These are phyloP conservation scores for Acleris emargana DNA, from an alignment of 2,888 invertebrate species.

Conservation along the genomic window DNA sequence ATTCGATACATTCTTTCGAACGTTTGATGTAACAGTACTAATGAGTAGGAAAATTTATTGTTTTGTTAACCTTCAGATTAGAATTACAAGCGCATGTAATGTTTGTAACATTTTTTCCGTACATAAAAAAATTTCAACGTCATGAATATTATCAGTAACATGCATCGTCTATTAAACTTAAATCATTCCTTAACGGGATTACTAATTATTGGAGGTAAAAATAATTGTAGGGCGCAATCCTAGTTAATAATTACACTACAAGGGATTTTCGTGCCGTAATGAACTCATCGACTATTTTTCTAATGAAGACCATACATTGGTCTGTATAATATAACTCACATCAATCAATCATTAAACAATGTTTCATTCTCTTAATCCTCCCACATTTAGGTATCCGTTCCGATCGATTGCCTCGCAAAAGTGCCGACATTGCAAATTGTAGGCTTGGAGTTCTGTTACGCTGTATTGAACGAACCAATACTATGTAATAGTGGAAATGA, in stretches of 20 bases:
- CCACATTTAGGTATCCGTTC: constrained; percentile 3
- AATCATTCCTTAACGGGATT: too few relatives aligned
- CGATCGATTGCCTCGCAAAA: constrained; percentile 1
- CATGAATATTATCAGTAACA: too few relatives aligned
- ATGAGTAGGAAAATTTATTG: constrained; percentile 8
- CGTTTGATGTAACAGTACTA: constrained; percentile 5
- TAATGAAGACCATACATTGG: too few relatives aligned
- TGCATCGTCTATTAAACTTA: too few relatives aligned
- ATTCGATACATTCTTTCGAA: constrained; percentile 13
- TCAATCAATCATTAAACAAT: not conserved
- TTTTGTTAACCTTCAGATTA: constrained; percentile 5
- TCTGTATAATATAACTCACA: too few relatives aligned
- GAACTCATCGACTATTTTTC: too few relatives aligned
- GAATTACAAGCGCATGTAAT: constrained; percentile 6
- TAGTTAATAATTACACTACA: too few relatives aligned
- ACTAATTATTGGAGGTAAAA: too few relatives aligned
- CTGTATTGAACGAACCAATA: constrained; percentile 2
- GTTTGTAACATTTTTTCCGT: too few relatives aligned
- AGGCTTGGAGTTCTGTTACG: constrained; percentile 25
- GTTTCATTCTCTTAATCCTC: not conserved
- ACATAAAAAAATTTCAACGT: too few relatives aligned
- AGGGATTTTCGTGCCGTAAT: too few relatives aligned
- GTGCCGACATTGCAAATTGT: constrained; percentile 17
- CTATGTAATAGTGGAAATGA: constrained; percentile 14
- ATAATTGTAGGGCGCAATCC: too few relatives aligned